These are phyloP conservation scores for Camptogramma bilineatum DNA, from an alignment of 2,888 invertebrate species.

Conservation along the genomic window DNA sequence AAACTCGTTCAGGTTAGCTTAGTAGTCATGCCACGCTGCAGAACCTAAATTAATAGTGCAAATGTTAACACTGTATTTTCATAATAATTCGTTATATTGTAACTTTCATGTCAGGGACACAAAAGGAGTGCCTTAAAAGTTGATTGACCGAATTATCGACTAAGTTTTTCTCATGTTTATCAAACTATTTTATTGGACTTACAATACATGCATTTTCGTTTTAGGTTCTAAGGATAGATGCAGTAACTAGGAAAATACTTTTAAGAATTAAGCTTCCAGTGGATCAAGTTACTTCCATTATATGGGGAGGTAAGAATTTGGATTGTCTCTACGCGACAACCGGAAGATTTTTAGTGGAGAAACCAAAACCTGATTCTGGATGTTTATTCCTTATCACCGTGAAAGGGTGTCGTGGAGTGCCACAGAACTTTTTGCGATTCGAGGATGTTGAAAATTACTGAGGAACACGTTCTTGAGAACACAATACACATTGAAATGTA, in stretches of 20 bases:
- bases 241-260: conserved; percentile 6
- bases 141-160: no score
- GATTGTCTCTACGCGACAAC: conserved; percentile 20
- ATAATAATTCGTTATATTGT: no score
- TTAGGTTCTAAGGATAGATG: neutral
- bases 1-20: no score
- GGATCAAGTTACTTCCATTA: conserved; percentile 23
- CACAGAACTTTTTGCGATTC: neutral
- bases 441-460: neutral
- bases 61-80: no score
- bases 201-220: neutral
- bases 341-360: no score
- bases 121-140: no score
- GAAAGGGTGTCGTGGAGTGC: conserved; percentile 1
- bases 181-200: no score
- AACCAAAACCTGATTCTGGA: neutral
- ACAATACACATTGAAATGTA: neutral
- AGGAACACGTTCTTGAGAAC: neutral
- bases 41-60: no score
- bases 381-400: neutral
- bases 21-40: no score
- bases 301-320: conserved; percentile 26
- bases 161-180: no score
- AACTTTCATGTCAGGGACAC: no score
- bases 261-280: conserved; percentile 22